Base-by-base conservation (phyloP, 2,888 invertebrate species). In the Carcina quercana region DNA sequence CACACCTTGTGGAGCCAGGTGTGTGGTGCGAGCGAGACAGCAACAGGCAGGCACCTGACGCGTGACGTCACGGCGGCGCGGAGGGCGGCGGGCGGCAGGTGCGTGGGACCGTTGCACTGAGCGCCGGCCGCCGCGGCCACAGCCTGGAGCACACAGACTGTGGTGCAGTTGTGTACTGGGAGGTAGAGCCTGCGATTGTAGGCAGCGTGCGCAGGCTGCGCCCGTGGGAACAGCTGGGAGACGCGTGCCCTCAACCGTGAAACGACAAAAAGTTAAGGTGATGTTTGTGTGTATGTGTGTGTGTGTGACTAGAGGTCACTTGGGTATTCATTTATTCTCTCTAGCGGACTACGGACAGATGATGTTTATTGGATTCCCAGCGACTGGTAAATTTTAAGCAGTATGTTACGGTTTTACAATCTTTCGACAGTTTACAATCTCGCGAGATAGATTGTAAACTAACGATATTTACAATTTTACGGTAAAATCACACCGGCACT, bases 161-260 rank as follows among this genome's bases (percentile, higher is more conserved):
- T 20, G 3, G 3, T n/a, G n/a, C 20, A 8, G 10, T 10, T 5
- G 20, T 8, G 8, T 3, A 10, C 6, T 20, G 8, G 20, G 3
- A 5, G 8, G 10, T 8, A 20, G 6, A 20, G n/a, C n/a, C 2
- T 20, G 3, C 3, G 20, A 2, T 3, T 3, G 3, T 20, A n/a
- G 42, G 25, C 25, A 24, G 13, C 22, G 33, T 42, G 28, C 32
- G 34, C 35, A n/a, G n/a, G n/a, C n/a, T n/a, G n/a, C n/a, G n/a
- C n/a, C n/a, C 36, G 30, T 37, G 17, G 17, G 35, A 42, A 50
- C 67, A 67, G 62, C 50, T 64, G 67, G 39, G n/a, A 19, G 46
- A 53, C 63, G 67, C 56, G 66, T 60, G 66, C 67, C 58, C 34
- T 56, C 45, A 48, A 39, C 51, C 54, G 61, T 56, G 40, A 58